Base-by-base conservation (phyloP, 2,113 vertebrate genomes). In the Mystacornis crossleyi region DNA sequence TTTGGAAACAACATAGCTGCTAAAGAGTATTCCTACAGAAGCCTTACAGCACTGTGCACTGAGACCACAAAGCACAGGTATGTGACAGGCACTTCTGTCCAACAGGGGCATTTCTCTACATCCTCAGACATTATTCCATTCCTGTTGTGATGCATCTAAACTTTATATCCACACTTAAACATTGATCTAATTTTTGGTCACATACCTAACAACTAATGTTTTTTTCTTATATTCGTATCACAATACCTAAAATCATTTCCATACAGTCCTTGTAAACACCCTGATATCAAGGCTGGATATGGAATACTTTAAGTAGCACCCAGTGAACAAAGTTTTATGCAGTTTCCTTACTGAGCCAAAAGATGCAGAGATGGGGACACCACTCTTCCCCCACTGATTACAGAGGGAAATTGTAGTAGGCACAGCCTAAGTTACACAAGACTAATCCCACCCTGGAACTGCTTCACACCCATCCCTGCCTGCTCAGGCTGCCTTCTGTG, bases 1-100 rank as follows among this genome's bases (percentile, higher is more conserved):
- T 64, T 87, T 50, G 84, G 93, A 95, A 92, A 73, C 26, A 89
- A 33, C 69, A 43, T 80, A 81, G 86, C 92, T 94, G 67, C 51
- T 75, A 9, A 31, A 18, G 61, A 53, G n/a, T 25, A 38, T 77
- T 92, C 51, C 70, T 92, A 38, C 43, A 71, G 82, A n/a, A 94
- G 91, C 78, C 78, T 72, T 38, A 28, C 4, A 79, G 87, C 66
- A 12, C 89, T 26, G 6, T 4, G 43, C 24, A 38, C n/a, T 78
- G 79, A 82, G 47, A 14, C 13, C 60, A 61, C 57, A 8, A 17
- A 4, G 17, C 14, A 18, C 29, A 40, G 5, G 13, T 10, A 26
- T 14, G 12, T 4, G 36, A 61, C 3, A 26, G 66, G 50, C 9
- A 16, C 45, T 33, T n/a, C 62, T 72, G 21, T 2, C 36, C 24